phyloP scores from a whole-genome alignment of 2,797 vertebrate genomes.

The Notolepis coatsorum region DNA sequence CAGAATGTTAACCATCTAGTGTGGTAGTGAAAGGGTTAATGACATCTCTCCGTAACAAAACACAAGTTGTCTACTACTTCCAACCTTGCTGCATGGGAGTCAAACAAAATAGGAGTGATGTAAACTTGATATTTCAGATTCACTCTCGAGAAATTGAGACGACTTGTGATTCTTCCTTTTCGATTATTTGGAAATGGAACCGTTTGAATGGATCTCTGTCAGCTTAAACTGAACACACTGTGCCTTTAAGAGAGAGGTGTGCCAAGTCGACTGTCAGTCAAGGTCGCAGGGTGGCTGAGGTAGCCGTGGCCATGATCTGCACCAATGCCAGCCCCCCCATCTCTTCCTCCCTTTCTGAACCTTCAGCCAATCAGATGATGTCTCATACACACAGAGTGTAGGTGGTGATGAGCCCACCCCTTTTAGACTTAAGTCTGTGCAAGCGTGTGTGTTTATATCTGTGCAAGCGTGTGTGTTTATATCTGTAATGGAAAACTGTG shows the following conservation, averaged over 20 bases:
- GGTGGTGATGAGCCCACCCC: not conserved
- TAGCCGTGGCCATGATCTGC: not conserved
- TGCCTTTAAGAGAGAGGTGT: conserved; percentile 15
- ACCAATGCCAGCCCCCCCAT: conserved; percentile 26
- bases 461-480: conserved; percentile 11
- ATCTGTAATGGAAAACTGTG: not conserved
- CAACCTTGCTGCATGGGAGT: too few species aligned
- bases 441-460: conserved; percentile 4
- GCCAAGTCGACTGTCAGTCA: conserved; percentile 17
- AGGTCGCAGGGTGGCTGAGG: conserved; percentile 39
- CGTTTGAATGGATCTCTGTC: too few species aligned
- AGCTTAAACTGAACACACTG: too few species aligned
- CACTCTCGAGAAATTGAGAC: too few species aligned
- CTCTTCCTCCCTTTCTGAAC: not conserved
- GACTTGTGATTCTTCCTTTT: too few species aligned
- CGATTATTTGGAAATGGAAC: too few species aligned
- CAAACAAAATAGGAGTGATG: too few species aligned
- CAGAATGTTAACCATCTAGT: too few species aligned
- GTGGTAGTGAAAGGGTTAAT: too few species aligned
- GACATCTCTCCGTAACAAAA: too few species aligned
- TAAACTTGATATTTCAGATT: too few species aligned
- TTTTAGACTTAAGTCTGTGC: not conserved
- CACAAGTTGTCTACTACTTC: too few species aligned
- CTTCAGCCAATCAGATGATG: conserved; percentile 41
- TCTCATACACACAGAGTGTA: not conserved